Conservation (phyloP, 2,113 vertebrate species). For the Scytalopus superciliaris region DNA sequence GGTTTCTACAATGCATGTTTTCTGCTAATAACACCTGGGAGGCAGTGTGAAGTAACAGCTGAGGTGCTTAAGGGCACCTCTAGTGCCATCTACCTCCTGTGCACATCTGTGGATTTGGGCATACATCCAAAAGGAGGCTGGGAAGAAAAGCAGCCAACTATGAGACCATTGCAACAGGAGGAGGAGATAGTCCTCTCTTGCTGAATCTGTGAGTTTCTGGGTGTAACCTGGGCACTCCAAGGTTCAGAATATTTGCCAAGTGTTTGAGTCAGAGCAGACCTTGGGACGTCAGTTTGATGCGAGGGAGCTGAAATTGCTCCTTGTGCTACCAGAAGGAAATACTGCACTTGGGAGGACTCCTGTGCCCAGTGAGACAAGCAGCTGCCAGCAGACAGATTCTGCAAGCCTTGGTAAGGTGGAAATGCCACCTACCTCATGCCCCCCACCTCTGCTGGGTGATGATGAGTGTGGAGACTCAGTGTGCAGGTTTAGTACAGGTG, state of each 20-base stretch:
- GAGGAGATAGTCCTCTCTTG: constrained; percentile 49
- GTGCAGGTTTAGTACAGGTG: not conserved
- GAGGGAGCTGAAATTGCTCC: not conserved
- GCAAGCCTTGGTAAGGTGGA: not conserved
- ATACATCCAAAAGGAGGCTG: constrained; percentile 68
- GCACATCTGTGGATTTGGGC: constrained; percentile 74
- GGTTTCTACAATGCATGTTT: constrained; percentile 45
- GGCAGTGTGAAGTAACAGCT: constrained; percentile 66
- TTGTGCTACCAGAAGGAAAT: not conserved
- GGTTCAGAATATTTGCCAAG: not conserved
- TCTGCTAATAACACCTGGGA: constrained; percentile 62
- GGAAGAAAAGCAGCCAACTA: constrained; percentile 65
- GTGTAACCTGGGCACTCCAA: constrained; percentile 14
- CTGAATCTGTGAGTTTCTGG: constrained; percentile 34
- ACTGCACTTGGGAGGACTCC: not conserved
- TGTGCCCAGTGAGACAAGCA: not conserved
- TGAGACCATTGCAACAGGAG: constrained; percentile 40
- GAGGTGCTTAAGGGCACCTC: constrained; percentile 65
- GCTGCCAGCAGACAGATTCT: not conserved
- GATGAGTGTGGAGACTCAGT: not conserved
- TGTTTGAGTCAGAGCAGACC: not conserved
- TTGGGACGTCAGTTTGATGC: not conserved
- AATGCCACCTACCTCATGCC: not conserved
- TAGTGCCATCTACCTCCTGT: constrained; percentile 77
- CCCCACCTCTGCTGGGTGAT: not conserved